Evolutionary conservation across 2,113 vertebrate genomes (phyloP), one percentile per base, ranked within the genome.

Genomic region (Donacobius atricapilla): DNA sequence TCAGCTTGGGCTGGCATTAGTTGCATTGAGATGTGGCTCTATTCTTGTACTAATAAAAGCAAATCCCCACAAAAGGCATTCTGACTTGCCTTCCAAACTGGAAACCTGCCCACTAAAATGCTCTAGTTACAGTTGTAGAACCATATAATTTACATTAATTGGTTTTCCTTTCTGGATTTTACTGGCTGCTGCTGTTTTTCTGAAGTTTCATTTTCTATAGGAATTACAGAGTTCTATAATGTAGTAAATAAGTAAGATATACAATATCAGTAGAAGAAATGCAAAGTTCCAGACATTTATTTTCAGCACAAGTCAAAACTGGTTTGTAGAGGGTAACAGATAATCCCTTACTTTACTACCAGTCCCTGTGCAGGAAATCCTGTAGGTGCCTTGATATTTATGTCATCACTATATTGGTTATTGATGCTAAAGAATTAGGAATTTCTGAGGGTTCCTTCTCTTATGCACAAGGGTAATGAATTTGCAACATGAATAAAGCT

Each of bases 161-260:
- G 22, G 4, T 69, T 95, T 95, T 94, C 65, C 44, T 91, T 87
- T 66, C 65, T 64, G 31, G 27, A 53, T 94, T 94, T 87, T 77
- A 61, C 16, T 70, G 21, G 8, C n/a, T 77, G 28, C 25, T 69
- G 57, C 12, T 81, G 23, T 73, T 90, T 90, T 75, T 47, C 50
- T 56, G 45, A 70, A 51, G 33, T 40, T 92, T 81, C 42, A 37
- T 78, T 80, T 77, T 83, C 76, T 63, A 14, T 28, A 58, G 27
- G 10, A 81, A 69, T 73, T 58, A 33, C 39, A 80, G 12, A 13
- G 10, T 17, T 70, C 39, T 63, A 15, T 47, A 69, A 22, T 5
- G 12, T 23, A 79, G 5, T 70, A 12, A 31, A 31, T 54, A 70
- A 91, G 48, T 60, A 79, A 65, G 20, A 79, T 28, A 13, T 45